A percentile compares a stretch with the other conserved stretches of the same genome.
Conservation (phyloP, 2,888 invertebrate species). For the Elegia similella region DNA sequence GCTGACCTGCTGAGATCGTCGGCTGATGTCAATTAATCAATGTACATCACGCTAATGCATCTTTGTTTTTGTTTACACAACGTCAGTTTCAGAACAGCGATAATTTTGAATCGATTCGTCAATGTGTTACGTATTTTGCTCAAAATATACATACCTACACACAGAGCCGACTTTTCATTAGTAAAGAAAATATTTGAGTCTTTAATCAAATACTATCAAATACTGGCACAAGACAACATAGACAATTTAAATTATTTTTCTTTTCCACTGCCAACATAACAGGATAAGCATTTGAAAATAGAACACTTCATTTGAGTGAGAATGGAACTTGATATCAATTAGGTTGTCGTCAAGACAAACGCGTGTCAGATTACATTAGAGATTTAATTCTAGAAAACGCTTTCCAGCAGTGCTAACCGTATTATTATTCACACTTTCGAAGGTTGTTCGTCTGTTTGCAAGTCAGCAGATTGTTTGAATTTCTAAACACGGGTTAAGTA, state of each 20-base stretch:
- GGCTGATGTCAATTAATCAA: constrained; percentile 53
- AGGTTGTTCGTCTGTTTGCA: neutral
- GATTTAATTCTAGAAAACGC: constrained; percentile 43
- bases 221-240: constrained; percentile 25
- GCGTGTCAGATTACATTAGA: constrained; percentile 51
- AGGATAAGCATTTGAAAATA: constrained; percentile 43
- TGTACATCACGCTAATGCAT: constrained; percentile 58
- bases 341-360: constrained; percentile 54
- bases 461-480: neutral
- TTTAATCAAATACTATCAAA: neutral
- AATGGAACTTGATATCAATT: constrained; percentile 71
- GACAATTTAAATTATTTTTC: constrained; percentile 7
- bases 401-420: constrained; percentile 5
- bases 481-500: neutral
- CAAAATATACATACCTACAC: neutral
- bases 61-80: constrained; percentile 63
- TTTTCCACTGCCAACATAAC: constrained; percentile 2
- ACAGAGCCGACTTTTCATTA: too few relatives aligned
- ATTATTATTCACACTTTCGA: constrained; percentile 4
- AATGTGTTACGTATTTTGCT: neutral
- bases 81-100: constrained; percentile 37
- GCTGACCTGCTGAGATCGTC: constrained; percentile 35
- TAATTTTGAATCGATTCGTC: constrained; percentile 9
- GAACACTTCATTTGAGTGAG: constrained; percentile 55
- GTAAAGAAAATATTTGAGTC: too few relatives aligned